Conservation (phyloP, 30 jellyfish, hydroid and myxozoan genomes). For the Pseudorhiza aurosa region DNA sequence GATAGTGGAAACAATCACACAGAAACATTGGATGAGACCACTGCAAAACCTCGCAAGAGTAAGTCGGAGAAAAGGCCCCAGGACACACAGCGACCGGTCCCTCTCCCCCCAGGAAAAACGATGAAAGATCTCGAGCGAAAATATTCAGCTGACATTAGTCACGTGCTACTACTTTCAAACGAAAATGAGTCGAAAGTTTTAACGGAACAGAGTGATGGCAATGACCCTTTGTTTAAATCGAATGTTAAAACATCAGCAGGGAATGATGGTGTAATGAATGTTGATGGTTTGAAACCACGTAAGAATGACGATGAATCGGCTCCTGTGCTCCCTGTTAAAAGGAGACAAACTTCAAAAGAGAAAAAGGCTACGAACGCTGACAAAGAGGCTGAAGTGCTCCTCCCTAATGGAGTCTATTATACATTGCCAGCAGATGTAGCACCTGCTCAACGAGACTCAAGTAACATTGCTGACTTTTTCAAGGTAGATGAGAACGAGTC, state of each 20-base stretch:
- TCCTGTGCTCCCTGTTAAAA: conserved; percentile 65
- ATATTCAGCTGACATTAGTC: conserved; percentile 30
- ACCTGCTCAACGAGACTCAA: neutral
- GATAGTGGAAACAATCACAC: neutral
- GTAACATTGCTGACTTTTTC: neutral
- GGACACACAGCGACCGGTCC: conserved; percentile 66
- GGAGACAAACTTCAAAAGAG: conserved; percentile 29
- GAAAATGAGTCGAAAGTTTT: too few relatives aligned
- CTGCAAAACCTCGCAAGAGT: neutral
- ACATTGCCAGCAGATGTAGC: conserved; percentile 36
- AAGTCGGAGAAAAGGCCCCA: neutral
- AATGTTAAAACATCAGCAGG: neutral
- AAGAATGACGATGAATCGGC: conserved; percentile 39
- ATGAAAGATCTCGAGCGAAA: conserved; percentile 22
- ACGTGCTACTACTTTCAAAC: too few relatives aligned
- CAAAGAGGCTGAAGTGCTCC: neutral
- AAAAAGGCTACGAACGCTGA: neutral
- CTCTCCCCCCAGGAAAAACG: conserved; percentile 69
- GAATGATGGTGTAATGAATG: neutral
- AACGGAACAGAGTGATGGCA: too few relatives aligned
- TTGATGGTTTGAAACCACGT: neutral
- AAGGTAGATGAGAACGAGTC: neutral
- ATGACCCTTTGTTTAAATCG: too few relatives aligned
- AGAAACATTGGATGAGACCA: conserved; percentile 16
- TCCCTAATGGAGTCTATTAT: neutral